Conservation (phyloP, 2,888 invertebrate genomes). For the Dryocosmus kuriphilus region DNA sequence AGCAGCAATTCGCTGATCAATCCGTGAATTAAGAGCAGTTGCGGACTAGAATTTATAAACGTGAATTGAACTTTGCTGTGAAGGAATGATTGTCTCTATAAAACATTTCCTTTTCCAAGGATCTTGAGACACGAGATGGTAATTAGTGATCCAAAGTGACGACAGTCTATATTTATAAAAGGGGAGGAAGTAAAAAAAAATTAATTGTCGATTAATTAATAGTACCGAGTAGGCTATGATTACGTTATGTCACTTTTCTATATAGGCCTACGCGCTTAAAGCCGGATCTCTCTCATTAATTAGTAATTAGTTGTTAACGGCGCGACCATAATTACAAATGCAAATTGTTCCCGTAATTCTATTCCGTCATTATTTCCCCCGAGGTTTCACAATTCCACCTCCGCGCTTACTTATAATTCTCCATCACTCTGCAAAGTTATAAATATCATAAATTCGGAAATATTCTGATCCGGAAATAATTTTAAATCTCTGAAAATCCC, state of each 20-base stretch:
- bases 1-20: constrained; percentile 5
- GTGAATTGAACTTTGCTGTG: constrained; percentile 6
- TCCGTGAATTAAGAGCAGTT: constrained; percentile 19
- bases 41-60: constrained; percentile 29
- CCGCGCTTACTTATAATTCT: constrained; percentile 51
- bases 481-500: no score
- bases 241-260: constrained; percentile 64
- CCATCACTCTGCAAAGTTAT: constrained; percentile 53
- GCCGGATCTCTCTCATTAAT: constrained; percentile 68
- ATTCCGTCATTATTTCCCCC: constrained; percentile 63
- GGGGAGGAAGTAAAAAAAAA: constrained; percentile 39
- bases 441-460: no score
- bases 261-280: constrained; percentile 48
- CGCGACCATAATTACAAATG: constrained; percentile 71
- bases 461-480: no score
- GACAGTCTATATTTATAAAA: neutral
- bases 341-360: constrained; percentile 67
- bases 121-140: constrained; percentile 41
- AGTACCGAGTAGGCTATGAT: constrained; percentile 51
- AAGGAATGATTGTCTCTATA: constrained; percentile 24
- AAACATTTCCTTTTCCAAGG: constrained; percentile 26
- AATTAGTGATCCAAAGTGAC: constrained; percentile 44
- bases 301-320: constrained; percentile 73
- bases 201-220: constrained; percentile 69
- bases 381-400: constrained; percentile 62